Conservation (phyloP, 2,113 vertebrate species). For the Origma solitaria region DNA sequence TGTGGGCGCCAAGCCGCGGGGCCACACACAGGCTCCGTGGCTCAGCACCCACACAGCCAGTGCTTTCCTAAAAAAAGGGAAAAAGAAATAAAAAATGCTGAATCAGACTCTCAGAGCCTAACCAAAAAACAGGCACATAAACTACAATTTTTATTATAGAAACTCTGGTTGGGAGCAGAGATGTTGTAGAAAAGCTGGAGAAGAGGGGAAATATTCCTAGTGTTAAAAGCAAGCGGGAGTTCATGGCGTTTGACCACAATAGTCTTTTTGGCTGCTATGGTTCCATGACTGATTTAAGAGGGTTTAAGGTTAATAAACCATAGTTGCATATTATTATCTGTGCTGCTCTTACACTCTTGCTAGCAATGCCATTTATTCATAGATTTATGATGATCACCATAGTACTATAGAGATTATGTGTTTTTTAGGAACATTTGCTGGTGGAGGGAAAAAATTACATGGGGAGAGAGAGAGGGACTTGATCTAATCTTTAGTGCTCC, state of each 20-base stretch:
- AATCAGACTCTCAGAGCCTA: slow-evolving; percentile 29
- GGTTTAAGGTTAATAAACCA: slow-evolving; percentile 61
- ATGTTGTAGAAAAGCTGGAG: not conserved
- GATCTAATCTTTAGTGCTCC: not conserved
- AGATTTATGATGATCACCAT: slow-evolving; percentile 30
- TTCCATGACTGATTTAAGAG: slow-evolving; percentile 49
- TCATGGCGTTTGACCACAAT: slow-evolving; percentile 51
- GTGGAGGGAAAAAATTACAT: not conserved
- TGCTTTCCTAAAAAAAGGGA: not conserved
- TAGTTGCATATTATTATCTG: slow-evolving; percentile 54
- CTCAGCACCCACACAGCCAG: slow-evolving; percentile 42
- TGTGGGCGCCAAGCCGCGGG: not conserved
- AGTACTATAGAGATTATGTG: not conserved
- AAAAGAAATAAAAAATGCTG: not conserved
- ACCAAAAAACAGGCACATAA: slow-evolving; percentile 49
- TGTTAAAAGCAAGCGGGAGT: slow-evolving; percentile 33
- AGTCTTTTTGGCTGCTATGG: slow-evolving; percentile 64
- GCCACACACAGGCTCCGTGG: slow-evolving; percentile 15
- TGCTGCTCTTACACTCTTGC: not conserved
- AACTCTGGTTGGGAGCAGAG: not conserved
- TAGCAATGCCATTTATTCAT: not conserved
- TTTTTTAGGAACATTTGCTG: slow-evolving; percentile 20
- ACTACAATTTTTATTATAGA: slow-evolving; percentile 44
- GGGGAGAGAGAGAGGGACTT: not conserved
- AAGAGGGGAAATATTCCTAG: not conserved